Conservation (phyloP, 2,113 vertebrate species). For the Prinia subflava region DNA sequence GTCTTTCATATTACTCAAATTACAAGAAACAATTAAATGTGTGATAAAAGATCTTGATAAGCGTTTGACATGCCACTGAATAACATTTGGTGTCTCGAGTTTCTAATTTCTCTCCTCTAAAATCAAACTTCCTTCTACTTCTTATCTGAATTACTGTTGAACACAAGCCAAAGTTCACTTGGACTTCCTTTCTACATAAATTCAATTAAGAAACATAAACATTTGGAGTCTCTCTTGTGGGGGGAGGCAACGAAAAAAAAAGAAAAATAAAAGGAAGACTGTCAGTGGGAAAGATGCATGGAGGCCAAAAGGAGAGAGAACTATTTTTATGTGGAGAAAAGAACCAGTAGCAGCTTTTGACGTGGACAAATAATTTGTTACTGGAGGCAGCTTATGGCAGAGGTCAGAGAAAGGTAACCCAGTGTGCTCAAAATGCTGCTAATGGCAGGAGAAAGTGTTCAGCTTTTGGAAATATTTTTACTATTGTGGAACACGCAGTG, state of each 20-base stretch:
- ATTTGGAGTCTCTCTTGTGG: background rate
- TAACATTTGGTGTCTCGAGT: background rate
- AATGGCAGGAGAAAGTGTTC: background rate
- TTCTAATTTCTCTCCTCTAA: background rate
- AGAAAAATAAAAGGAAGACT: background rate
- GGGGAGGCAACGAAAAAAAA: background rate
- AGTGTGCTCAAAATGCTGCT: background rate
- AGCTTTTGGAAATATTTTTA: background rate
- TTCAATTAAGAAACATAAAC: background rate
- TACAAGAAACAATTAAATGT: constrained; percentile 9
- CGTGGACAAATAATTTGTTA: background rate
- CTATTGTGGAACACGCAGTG: background rate
- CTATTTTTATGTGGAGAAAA: background rate
- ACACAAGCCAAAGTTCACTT: background rate
- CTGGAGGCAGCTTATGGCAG: background rate
- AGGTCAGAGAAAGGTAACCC: background rate
- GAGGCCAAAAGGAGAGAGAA: background rate
- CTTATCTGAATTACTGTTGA: constrained; percentile 22
- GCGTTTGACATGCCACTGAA: background rate
- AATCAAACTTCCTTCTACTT: background rate
- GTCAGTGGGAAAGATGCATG: background rate
- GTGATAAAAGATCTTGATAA: background rate
- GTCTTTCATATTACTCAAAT: background rate
- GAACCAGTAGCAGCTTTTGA: background rate
- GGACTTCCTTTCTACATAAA: background rate